Conservation (phyloP, 2,888 invertebrate genomes). For the Phasia obesa region DNA sequence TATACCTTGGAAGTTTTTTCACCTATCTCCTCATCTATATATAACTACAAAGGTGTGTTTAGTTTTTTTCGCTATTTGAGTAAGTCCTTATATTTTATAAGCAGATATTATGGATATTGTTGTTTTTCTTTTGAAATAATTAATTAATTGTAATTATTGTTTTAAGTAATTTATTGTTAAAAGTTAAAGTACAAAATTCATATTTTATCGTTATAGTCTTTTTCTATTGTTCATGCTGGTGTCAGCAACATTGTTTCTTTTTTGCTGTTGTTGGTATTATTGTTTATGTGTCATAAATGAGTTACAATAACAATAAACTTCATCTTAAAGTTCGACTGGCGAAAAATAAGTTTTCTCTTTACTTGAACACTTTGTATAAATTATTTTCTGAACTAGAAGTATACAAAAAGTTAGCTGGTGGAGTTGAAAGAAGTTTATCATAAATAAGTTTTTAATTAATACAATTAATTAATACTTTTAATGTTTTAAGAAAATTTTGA, state of each 20-base stretch:
- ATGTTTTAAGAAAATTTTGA: constrained; percentile 35
- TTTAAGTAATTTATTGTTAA: background rate
- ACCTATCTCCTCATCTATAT: too few species aligned
- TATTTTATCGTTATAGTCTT: background rate
- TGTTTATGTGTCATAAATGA: constrained; percentile 62
- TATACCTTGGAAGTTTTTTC: too few species aligned
- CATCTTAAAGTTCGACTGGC: constrained; percentile 35
- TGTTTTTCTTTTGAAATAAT: too few species aligned
- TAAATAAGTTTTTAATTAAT: constrained; percentile 66
- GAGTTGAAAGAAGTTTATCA: constrained; percentile 38
- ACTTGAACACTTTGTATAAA: constrained; percentile 43
- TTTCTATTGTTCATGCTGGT: constrained; percentile 16
- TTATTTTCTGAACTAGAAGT: constrained; percentile 43
- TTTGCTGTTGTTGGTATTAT: constrained; percentile 15
- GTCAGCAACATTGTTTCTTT: constrained; percentile 15
- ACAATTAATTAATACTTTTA: constrained; percentile 61
- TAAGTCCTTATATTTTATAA: too few species aligned
- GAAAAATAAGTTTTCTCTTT: constrained; percentile 39
- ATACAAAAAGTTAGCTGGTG: background rate
- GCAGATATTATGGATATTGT: background rate
- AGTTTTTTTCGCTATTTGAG: too few species aligned
- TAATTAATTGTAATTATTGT: background rate
- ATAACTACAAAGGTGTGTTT: too few species aligned
- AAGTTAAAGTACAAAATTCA: too few species aligned
- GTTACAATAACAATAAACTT: constrained; percentile 60